Conservation (phyloP, 2,113 vertebrate genomes). For the Pterophyllum scalare region DNA sequence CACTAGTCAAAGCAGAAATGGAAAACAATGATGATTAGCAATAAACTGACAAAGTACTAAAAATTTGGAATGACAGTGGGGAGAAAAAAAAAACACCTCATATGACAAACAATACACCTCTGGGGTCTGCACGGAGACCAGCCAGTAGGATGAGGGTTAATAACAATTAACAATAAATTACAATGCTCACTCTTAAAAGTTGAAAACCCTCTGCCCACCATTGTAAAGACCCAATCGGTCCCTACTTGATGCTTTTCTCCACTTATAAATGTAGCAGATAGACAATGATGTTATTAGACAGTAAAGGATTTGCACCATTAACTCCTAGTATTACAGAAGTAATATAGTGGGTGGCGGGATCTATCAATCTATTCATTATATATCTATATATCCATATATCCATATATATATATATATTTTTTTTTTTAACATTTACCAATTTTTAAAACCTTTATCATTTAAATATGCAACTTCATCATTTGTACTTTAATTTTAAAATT, state of each 20-base stretch:
- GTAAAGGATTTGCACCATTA: neutral
- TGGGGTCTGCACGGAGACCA: too few relatives aligned
- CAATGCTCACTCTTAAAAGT: neutral
- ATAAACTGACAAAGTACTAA: too few relatives aligned
- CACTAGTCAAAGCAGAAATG: too few relatives aligned
- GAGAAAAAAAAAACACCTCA: too few relatives aligned
- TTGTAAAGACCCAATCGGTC: accelerated
- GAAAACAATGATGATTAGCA: neutral
- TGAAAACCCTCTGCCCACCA: neutral
- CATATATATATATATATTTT: too few relatives aligned
- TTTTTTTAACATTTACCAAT: neutral
- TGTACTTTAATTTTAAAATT: neutral
- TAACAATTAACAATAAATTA: neutral
- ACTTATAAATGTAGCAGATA: neutral
- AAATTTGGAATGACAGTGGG: too few relatives aligned
- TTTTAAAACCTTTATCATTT: neutral
- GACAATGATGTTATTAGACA: neutral
- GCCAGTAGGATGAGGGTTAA: accelerated
- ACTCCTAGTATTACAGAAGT: neutral
- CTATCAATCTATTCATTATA: neutral
- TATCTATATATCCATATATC: too few relatives aligned
- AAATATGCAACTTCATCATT: neutral
- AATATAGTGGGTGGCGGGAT: neutral
- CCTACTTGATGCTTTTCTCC: neutral
- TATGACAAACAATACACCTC: too few relatives aligned